These are phyloP conservation scores for Phocides pigmalion DNA, from an alignment of 1,140 invertebrate species.

Conservation along the genomic window DNA sequence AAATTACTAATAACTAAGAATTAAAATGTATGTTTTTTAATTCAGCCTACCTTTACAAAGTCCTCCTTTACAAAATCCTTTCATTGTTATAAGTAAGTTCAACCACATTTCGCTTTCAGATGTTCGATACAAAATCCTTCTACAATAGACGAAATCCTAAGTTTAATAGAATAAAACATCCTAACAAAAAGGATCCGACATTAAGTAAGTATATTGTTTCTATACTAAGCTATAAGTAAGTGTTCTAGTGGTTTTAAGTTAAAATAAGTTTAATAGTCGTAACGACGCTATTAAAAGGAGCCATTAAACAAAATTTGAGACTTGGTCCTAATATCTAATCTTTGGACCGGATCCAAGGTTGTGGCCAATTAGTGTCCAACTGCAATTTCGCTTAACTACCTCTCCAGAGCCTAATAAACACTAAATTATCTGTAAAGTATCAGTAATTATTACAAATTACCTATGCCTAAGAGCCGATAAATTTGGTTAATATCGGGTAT, in stretches of 20 bases:
- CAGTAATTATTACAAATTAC: conserved; percentile 33
- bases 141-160: too few relatives aligned
- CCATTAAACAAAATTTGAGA: conserved; percentile 29
- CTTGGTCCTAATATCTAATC: conserved; percentile 27
- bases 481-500: conserved; percentile 34
- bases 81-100: too few relatives aligned
- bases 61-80: too few relatives aligned
- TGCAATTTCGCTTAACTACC: conserved; percentile 29
- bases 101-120: too few relatives aligned
- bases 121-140: too few relatives aligned
- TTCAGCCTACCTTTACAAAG: too few relatives aligned
- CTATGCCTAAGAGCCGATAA: conserved; percentile 28
- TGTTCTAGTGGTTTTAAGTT: background rate
- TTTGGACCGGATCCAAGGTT: conserved; percentile 31
- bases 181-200: too few relatives aligned
- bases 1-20: too few relatives aligned
- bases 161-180: too few relatives aligned
- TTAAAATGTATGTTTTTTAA: too few relatives aligned
- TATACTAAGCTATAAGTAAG: too few relatives aligned
- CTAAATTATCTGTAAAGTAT: conserved; percentile 29
- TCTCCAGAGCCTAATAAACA: conserved; percentile 29
- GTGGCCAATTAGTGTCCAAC: conserved; percentile 32
- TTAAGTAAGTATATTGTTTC: too few relatives aligned
- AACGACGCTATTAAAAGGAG: conserved; percentile 20
- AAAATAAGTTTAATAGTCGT: conserved; percentile 15